phyloP scores from a whole-genome alignment of 2,113 vertebrate genomes.

The Cercocebus atys region DNA sequence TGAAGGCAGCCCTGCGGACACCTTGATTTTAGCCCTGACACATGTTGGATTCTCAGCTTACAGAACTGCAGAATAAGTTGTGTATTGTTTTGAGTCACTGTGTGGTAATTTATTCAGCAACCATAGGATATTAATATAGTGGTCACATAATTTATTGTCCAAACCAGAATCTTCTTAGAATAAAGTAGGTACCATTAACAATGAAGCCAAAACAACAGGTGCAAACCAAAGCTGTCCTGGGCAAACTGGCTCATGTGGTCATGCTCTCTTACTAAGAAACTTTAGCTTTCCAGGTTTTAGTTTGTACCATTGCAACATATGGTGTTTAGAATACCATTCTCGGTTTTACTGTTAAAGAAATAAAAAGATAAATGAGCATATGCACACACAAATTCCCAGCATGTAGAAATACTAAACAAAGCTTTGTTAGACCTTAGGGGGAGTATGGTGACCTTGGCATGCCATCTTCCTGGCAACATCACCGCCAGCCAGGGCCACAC shows the following conservation, averaged over 20 bases:
- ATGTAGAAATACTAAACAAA: not conserved
- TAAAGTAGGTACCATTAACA: not conserved
- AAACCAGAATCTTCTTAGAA: not conserved
- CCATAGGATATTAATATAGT: not conserved
- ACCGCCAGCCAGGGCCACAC: not conserved
- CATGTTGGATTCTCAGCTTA: not conserved
- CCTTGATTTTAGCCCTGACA: not conserved
- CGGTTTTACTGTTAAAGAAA: not conserved
- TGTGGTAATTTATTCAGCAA: not conserved
- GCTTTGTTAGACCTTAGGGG: not conserved
- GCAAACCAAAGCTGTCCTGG: not conserved
- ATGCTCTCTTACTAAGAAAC: not conserved
- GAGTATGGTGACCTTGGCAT: not conserved
- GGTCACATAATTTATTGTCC: not conserved
- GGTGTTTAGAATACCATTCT: not conserved
- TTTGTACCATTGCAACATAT: not conserved
- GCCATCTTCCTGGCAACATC: not conserved
- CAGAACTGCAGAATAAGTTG: not conserved
- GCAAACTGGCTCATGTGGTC: not conserved
- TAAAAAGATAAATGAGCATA: not conserved
- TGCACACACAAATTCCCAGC: not conserved
- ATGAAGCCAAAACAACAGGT: not conserved
- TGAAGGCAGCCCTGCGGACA: fast-evolving
- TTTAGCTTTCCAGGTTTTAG: not conserved
- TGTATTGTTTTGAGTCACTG: not conserved